Evolutionary conservation across 1,140 invertebrate species (phyloP).

Genomic region (Drosophila santomea): DNA sequence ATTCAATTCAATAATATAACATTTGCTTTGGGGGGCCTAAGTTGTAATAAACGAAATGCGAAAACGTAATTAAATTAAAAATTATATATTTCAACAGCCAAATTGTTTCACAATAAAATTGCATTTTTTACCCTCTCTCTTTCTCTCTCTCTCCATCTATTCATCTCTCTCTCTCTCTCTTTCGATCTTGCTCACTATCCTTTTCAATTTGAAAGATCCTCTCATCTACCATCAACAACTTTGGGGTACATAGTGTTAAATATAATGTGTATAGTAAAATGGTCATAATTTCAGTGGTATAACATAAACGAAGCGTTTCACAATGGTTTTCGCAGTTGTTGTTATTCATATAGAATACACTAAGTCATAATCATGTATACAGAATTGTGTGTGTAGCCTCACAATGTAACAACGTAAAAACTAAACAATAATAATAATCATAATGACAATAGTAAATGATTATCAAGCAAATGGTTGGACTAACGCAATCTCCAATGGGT

Average conservation of each 20-base stretch:
- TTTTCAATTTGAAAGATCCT: conserved; percentile 3
- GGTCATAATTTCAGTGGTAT: conserved; percentile 45
- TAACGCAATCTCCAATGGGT: neutral
- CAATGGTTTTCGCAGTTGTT: conserved; percentile 24
- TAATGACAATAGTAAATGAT: conserved; percentile 35
- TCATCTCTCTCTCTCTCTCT: conserved; percentile 3
- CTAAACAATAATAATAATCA: conserved; percentile 43
- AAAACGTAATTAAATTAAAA: conserved; percentile 61
- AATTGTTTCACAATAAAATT: conserved; percentile 80
- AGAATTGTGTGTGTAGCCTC: conserved; percentile 46
- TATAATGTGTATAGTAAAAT: conserved; percentile 18
- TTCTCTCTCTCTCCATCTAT: neutral
- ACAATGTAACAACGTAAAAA: conserved; percentile 57
- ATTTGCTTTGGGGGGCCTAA: conserved; percentile 24
- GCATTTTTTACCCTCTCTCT: conserved; percentile 61
- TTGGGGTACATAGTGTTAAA: conserved; percentile 37
- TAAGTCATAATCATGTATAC: conserved; percentile 21
- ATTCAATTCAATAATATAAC: conserved; percentile 39
- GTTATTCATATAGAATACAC: conserved; percentile 11
- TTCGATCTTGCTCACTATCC: conserved; percentile 3
- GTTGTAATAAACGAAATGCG: conserved; percentile 53
- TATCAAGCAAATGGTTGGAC: conserved; percentile 19
- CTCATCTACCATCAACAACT: conserved; percentile 42
- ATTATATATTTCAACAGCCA: conserved; percentile 75
- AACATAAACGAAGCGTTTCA: conserved; percentile 48